phyloP scores from a whole-genome alignment of 2,888 invertebrate genomes.

The Acanthosoma haemorrhoidale region DNA sequence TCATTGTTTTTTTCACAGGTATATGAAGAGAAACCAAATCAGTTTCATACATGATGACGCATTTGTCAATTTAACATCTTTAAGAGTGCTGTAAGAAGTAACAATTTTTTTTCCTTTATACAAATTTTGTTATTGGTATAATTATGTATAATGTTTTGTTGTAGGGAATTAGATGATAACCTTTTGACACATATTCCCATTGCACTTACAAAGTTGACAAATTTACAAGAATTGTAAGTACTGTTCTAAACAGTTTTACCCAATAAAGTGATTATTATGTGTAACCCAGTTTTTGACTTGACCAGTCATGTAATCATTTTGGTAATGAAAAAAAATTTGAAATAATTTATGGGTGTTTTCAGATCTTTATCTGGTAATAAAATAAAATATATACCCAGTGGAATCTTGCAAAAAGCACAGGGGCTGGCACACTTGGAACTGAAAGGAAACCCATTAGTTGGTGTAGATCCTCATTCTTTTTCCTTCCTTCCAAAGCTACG shows the following conservation, averaged over 20 bases:
- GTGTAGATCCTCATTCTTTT: slow-evolving; percentile 66
- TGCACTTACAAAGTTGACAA: slow-evolving; percentile 66
- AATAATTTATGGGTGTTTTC: too few species aligned
- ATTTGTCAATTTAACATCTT: slow-evolving; percentile 69
- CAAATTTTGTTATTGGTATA: slow-evolving; percentile 52
- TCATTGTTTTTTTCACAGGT: slow-evolving; percentile 54
- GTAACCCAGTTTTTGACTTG: too few species aligned
- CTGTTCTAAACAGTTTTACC: neutral
- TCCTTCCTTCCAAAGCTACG: slow-evolving; percentile 68
- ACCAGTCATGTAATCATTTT: too few species aligned
- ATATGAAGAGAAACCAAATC: slow-evolving; percentile 81
- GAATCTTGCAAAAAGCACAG: slow-evolving; percentile 62
- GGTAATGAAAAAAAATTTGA: too few species aligned
- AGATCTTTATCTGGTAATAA: slow-evolving; percentile 80
- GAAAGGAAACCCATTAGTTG: slow-evolving; percentile 73
- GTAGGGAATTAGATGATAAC: slow-evolving; percentile 73
- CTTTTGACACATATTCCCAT: slow-evolving; percentile 66
- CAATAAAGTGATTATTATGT: too few species aligned
- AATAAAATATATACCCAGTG: slow-evolving; percentile 66
- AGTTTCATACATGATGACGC: slow-evolving; percentile 69
- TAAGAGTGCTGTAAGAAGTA: slow-evolving; percentile 79
- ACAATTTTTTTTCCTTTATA: slow-evolving; percentile 22
- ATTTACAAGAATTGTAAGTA: slow-evolving; percentile 82
- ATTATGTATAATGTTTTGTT: slow-evolving; percentile 44
- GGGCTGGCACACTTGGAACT: slow-evolving; percentile 72